Conservation (phyloP, 2,888 invertebrate genomes). For the Salpingus planirostris region DNA sequence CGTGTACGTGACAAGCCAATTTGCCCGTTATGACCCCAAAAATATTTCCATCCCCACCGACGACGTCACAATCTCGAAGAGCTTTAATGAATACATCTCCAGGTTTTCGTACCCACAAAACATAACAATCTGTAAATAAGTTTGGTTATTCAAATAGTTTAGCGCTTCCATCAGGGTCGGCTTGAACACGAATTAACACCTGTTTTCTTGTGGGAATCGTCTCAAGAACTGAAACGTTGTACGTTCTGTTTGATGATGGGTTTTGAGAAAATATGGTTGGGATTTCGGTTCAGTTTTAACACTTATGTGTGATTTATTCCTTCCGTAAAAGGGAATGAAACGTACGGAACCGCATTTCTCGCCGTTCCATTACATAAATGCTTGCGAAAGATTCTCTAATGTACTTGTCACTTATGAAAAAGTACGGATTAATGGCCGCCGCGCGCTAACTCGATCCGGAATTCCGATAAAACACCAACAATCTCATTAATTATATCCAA, state of each 20-base stretch:
- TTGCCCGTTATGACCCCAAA: conserved; percentile 11
- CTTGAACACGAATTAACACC: conserved; percentile 24
- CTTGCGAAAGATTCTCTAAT: no score
- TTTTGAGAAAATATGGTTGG: conserved; percentile 21
- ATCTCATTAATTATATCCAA: no score
- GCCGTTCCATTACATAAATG: conserved; percentile 12
- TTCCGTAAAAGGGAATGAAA: conserved; percentile 24
- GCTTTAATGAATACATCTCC: no score
- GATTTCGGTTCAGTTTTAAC: conserved; percentile 32
- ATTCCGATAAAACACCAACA: no score
- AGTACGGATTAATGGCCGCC: no score
- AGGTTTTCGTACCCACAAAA: no score
- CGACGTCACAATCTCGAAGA: no score
- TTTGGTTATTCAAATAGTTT: conserved; percentile 13
- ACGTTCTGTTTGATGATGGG: conserved; percentile 24
- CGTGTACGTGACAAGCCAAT: conserved; percentile 22
- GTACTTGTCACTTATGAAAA: no score
- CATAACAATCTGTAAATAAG: conserved; percentile 15
- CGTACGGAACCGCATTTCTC: conserved; percentile 16
- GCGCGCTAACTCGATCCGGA: no score
- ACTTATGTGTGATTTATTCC: conserved; percentile 32
- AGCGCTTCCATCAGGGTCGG: conserved; percentile 13
- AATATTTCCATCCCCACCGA: no score
- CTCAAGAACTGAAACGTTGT: conserved; percentile 7
- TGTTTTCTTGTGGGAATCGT: conserved; percentile 29